Evolutionary conservation across 2,888 invertebrate genomes (phyloP).

Genomic region (Anodontia alba): DNA sequence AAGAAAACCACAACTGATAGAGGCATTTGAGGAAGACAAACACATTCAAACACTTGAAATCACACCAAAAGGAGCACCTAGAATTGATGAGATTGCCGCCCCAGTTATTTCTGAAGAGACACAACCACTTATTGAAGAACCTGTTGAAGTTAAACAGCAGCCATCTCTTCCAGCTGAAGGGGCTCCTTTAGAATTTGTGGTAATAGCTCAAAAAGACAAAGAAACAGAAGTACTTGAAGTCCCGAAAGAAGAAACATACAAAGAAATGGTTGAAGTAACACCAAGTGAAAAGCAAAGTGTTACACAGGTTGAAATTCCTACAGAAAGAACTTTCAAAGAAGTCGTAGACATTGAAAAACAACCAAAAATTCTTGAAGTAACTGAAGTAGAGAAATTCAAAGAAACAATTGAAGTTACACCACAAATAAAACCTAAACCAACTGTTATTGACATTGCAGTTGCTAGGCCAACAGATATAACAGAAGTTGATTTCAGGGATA

Average conservation of each 20-base stretch:
- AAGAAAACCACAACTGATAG: not conserved
- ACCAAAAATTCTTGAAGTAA: not conserved
- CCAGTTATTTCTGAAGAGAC: not conserved
- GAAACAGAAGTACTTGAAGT: constrained; percentile 47
- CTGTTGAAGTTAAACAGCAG: not conserved
- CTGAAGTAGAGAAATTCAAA: constrained; percentile 1
- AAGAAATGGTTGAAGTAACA: constrained; percentile 31
- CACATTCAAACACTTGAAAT: not conserved
- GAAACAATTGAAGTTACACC: not conserved
- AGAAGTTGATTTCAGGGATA: not conserved
- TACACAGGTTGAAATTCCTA: too few species aligned
- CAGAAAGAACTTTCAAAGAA: constrained; percentile 11
- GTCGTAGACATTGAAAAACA: not conserved
- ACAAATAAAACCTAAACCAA: not conserved
- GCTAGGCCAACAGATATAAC: constrained; percentile 14
- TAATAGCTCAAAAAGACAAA: too few species aligned
- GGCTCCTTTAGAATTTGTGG: constrained; percentile 35
- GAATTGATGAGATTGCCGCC: not conserved
- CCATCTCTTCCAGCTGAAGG: constrained; percentile 22
- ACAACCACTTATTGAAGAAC: not conserved
- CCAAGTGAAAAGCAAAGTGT: constrained; percentile 25
- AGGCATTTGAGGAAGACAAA: not conserved
- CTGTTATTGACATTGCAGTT: constrained; percentile 22
- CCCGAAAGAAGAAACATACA: constrained; percentile 17
- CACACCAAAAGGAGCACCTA: not conserved